Conservation (phyloP, 2,888 invertebrate species). For the Lochmaea crataegi region DNA sequence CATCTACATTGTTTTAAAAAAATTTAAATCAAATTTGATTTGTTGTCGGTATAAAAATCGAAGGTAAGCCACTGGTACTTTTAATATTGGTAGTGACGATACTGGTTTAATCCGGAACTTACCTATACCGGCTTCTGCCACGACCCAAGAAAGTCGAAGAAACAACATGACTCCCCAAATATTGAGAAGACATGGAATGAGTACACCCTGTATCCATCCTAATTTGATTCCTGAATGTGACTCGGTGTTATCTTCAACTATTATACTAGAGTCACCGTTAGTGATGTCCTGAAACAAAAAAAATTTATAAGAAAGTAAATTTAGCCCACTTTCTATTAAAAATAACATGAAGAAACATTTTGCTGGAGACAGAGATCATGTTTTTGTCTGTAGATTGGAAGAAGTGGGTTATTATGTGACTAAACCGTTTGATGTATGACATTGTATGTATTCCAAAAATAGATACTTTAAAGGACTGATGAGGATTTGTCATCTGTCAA, state of each 20-base stretch:
- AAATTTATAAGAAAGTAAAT: background rate
- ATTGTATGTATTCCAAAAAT: no score
- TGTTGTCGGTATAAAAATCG: background rate
- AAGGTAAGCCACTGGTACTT: background rate
- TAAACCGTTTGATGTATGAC: no score
- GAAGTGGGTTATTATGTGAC: no score
- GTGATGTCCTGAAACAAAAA: conserved; percentile 47
- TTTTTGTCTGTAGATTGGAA: no score
- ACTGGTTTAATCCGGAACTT: conserved; percentile 37
- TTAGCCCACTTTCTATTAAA: background rate
- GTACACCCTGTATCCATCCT: conserved; percentile 93
- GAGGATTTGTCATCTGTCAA: no score
- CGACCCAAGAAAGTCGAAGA: conserved; percentile 96
- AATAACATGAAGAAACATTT: no score
- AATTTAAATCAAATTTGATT: no score
- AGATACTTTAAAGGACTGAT: no score
- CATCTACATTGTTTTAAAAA: no score
- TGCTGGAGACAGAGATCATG: no score
- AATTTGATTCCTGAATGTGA: conserved; percentile 73
- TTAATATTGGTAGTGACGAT: background rate
- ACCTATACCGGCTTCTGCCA: conserved; percentile 91
- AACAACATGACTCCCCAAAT: conserved; percentile 99
- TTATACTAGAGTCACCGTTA: conserved; percentile 50
- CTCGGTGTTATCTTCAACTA: conserved; percentile 49
- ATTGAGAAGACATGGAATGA: conserved; percentile 94